Base-by-base conservation (phyloP, 2,113 vertebrate species). In the Galemys pyrenaicus region DNA sequence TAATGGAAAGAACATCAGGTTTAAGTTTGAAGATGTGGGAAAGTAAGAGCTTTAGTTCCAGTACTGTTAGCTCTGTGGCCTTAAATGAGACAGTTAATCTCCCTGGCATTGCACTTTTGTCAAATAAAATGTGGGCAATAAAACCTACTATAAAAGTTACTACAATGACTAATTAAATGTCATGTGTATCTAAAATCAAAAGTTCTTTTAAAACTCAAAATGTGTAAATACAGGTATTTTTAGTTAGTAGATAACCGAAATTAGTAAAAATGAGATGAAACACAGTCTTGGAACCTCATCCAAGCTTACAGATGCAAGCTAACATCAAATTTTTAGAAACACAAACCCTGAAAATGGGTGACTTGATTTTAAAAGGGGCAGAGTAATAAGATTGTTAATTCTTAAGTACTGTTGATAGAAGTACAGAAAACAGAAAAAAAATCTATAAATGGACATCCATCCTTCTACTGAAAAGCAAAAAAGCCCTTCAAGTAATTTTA, bases 91-190 rank as follows among this genome's bases (percentile, higher is more conserved):
- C 6, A 92, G 58, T 78, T 80, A 92, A 83, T 11, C 41, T 86
- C 35, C 68, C 56, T 51, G 6, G 30, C 54, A 30, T 5, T 73
- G 9, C 6, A 35, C 78, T 94, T 96, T 37, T 96, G n/a, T 78
- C 1, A 44, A 74, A 5, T 74, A 58, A 87, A 73, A 83, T 24
- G 15, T 19, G 65, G 30, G 9, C n/a, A 90, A 84, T 56, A 92
- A 94, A 90, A 78, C 7, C 46, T 80, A 89, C 44, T 60, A 88
- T 81, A 67, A 46, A 37, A 92, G 6, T 87, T 95, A 95, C 22
- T 78, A 67, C 32, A 11, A 60, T 56, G 56, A 93, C 20, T 93
- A 37, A 85, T 49, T 75, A 75, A 87, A 79, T 70, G 32, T 87
- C 62, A 89, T 32, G 86, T 41, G 5, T 64, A 91, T 32, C 44